Percentiles rank a stretch among this genome's conserved stretches.
phyloP scores from a whole-genome alignment of 2,113 vertebrate genomes.

The Gambusia affinis region DNA sequence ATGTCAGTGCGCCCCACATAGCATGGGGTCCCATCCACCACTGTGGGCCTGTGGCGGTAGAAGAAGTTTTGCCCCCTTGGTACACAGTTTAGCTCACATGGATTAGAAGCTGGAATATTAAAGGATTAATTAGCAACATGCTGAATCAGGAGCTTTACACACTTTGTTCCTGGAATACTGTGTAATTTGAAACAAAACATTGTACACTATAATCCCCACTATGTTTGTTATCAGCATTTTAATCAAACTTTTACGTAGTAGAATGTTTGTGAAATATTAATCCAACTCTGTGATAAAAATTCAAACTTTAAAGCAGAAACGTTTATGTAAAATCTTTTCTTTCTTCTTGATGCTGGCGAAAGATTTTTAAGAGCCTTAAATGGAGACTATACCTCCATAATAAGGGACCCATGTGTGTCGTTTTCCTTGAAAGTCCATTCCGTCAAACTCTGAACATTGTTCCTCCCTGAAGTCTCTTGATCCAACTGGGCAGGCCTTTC shows the following conservation, averaged over 20 bases:
- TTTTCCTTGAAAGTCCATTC: slow-evolving; percentile 84
- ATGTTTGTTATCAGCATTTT: too few species aligned
- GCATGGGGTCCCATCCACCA: slow-evolving; percentile 89
- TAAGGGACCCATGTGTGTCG: slow-evolving; percentile 88
- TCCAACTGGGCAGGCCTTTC: slow-evolving; percentile 80
- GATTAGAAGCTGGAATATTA: slow-evolving; percentile 76
- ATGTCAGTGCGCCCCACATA: slow-evolving; percentile 85
- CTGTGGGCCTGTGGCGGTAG: slow-evolving; percentile 85
- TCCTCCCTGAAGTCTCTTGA: slow-evolving; percentile 88
- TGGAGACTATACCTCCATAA: slow-evolving; percentile 82
- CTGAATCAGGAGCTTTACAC: not conserved
- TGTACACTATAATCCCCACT: too few species aligned
- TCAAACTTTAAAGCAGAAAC: not conserved
- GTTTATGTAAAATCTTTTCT: not conserved
- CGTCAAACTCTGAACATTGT: slow-evolving; percentile 88
- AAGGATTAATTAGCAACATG: not conserved
- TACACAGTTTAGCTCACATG: slow-evolving; percentile 92
- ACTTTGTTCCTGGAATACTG: not conserved
- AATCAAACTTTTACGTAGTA: too few species aligned
- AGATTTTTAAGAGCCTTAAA: not conserved
- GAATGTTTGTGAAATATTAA: not conserved
- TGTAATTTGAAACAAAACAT: not conserved
- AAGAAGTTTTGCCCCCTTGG: slow-evolving; percentile 91
- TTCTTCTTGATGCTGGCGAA: not conserved
- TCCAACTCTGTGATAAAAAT: not conserved